Evolutionary conservation across 2,113 vertebrate genomes (phyloP).

Genomic region (Anguilla japonica): DNA sequence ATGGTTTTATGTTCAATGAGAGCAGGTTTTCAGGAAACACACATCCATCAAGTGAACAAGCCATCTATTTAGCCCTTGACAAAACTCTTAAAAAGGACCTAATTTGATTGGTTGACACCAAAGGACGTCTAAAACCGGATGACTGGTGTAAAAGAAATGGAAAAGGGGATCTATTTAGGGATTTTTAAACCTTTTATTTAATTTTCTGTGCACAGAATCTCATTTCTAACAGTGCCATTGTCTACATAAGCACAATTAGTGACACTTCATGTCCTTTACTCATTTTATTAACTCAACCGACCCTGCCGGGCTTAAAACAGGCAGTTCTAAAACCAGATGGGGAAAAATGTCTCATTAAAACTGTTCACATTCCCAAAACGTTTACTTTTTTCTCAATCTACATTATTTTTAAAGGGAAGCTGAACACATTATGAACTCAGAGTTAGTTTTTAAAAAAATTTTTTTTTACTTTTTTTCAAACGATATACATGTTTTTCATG

Average conservation of each 20-base stretch:
- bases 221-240: background rate
- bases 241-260: conserved; percentile 26
- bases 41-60: conserved; percentile 69
- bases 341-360: background rate
- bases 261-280: conserved; percentile 14
- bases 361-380: background rate
- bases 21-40: conserved; percentile 58
- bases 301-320: background rate
- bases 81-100: conserved; percentile 49
- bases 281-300: background rate
- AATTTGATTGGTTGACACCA: conserved; percentile 54
- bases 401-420: background rate
- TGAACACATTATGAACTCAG: background rate
- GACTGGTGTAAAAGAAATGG: conserved; percentile 51
- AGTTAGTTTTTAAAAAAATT: too few relatives aligned
- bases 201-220: conserved; percentile 19
- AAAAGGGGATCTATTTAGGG: conserved; percentile 35
- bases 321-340: too few relatives aligned
- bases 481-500: background rate
- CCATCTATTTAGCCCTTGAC: conserved; percentile 65
- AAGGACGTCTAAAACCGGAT: conserved; percentile 46
- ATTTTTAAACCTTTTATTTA: conserved; percentile 26
- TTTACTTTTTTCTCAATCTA: background rate
- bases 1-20: conserved; percentile 67
- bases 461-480: background rate